Percentiles rank a stretch among this genome's conserved stretches.
These are phyloP conservation scores for Taphrorychus bicolor DNA, from an alignment of 2,888 invertebrate species.

Conservation along the genomic window DNA sequence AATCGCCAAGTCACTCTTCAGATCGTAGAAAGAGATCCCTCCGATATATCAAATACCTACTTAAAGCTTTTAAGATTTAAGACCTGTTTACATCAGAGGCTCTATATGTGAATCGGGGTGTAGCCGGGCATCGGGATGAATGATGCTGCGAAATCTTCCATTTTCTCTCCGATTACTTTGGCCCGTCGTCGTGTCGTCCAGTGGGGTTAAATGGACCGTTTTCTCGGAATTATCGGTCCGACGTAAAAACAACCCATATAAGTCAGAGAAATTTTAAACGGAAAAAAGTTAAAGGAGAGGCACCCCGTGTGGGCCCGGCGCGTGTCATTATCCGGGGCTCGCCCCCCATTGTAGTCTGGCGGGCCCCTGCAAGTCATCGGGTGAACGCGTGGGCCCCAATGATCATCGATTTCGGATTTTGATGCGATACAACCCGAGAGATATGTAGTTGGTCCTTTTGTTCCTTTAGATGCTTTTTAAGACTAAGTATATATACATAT, in stretches of 20 bases:
- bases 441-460: slow-evolving; percentile 2
- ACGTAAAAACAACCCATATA: not conserved
- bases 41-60: slow-evolving; percentile 6
- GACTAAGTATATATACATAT: no score
- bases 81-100: slow-evolving; percentile 34
- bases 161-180: not conserved
- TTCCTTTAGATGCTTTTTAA: no score
- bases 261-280: not conserved
- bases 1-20: slow-evolving; percentile 21
- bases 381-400: slow-evolving; percentile 44
- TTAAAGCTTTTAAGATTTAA: slow-evolving; percentile 22
- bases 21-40: slow-evolving; percentile 12
- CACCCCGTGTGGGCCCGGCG: slow-evolving; percentile 36
- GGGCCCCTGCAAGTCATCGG: slow-evolving; percentile 47
- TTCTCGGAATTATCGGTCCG: slow-evolving; percentile 6
- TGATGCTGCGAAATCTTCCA: slow-evolving; percentile 25
- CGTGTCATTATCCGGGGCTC: slow-evolving; percentile 43
- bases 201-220: not conserved
- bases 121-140: slow-evolving; percentile 14
- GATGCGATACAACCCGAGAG: slow-evolving; percentile 23
- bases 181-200: no score
- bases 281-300: slow-evolving; percentile 15
- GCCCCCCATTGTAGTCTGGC: slow-evolving; percentile 49
- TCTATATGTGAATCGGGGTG: slow-evolving; percentile 17
- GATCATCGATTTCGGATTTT: slow-evolving; percentile 36